These are phyloP conservation scores for Polydrusus tereticollis DNA, from an alignment of 2,888 invertebrate genomes.

Conservation along the genomic window DNA sequence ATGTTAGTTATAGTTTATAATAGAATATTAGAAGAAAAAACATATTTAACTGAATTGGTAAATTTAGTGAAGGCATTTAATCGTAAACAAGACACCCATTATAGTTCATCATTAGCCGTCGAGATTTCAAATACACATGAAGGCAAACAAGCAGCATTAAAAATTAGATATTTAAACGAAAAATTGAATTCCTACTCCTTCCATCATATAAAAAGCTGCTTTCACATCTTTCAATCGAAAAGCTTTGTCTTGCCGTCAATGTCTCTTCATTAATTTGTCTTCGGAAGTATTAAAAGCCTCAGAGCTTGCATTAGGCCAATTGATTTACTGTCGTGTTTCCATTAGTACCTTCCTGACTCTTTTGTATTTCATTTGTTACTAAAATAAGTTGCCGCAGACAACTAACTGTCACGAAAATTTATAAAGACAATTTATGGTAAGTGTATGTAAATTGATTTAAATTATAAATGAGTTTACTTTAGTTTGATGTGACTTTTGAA, in stretches of 20 bases:
- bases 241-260: constrained; percentile 39
- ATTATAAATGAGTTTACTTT: too few species aligned
- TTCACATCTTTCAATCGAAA: constrained; percentile 23
- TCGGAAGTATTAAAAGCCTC: constrained; percentile 41
- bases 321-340: constrained; percentile 44
- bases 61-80: too few species aligned
- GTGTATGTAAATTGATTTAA: background rate
- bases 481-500: too few species aligned
- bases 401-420: constrained; percentile 8
- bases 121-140: too few species aligned
- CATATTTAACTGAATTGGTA: too few species aligned
- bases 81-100: too few species aligned
- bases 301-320: constrained; percentile 39
- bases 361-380: constrained; percentile 37
- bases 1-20: too few species aligned
- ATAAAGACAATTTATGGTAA: background rate
- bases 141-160: too few species aligned
- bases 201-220: background rate
- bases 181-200: background rate
- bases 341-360: constrained; percentile 33
- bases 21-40: too few species aligned
- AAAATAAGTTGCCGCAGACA: constrained; percentile 29
- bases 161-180: background rate
- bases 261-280: constrained; percentile 43
- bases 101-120: too few species aligned